Evolutionary conservation across 2,113 vertebrate species (phyloP).

Genomic region (Numida meleagris): DNA sequence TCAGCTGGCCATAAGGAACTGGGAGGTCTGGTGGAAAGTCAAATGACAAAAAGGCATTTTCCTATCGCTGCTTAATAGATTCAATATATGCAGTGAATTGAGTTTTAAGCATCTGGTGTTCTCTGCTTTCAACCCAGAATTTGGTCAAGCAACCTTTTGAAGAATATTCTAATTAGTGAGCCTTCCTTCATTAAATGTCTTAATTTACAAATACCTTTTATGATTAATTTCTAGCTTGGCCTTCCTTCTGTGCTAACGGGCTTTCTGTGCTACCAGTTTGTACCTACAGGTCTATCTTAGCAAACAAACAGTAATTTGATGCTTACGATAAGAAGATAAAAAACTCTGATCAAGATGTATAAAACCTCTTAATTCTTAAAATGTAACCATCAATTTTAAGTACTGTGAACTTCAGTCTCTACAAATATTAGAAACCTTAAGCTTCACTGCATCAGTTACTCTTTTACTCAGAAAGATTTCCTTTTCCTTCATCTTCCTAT

Average conservation of each 20-base stretch:
- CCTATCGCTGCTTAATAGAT: accelerated
- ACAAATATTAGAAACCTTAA: background rate
- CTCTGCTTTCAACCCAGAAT: background rate
- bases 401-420: background rate
- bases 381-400: background rate
- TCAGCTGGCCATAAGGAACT: background rate
- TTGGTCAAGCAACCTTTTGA: background rate
- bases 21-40: background rate
- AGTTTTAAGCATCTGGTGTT: constrained; percentile 26
- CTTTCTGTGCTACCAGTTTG: background rate
- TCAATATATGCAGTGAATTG: background rate
- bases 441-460: background rate
- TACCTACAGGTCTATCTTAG: background rate
- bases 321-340: background rate
- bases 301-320: background rate
- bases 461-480: background rate
- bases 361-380: background rate
- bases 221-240: constrained; percentile 5
- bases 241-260: background rate
- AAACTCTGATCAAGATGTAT: background rate
- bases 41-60: constrained; percentile 7
- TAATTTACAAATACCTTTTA: background rate
- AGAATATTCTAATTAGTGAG: constrained; percentile 24
- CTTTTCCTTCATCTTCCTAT: background rate
- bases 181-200: background rate